Evolutionary conservation across 2,888 invertebrate genomes (phyloP), one percentile per base, ranked within the genome.

Genomic region (Emesis russula): DNA sequence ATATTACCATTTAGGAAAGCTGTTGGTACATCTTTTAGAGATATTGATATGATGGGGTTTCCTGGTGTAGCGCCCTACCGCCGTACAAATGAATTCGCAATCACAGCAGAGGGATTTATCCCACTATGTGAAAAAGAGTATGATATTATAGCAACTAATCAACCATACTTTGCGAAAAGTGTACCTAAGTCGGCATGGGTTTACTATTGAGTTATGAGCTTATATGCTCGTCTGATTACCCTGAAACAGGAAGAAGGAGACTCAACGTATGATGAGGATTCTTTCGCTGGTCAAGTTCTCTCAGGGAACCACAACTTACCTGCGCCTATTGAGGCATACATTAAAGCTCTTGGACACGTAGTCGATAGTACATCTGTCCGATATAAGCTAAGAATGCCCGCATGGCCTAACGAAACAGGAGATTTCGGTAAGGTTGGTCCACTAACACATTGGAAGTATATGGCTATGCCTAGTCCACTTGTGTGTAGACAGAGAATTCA

Each of bases 1-100:
- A 88, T 58, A 13, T 81, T 15, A 11, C 91, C 88, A 85, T 89
- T 89, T 48, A 81, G 66, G 36, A 83, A 83, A 2, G 83, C 87
- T 1, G 87, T 83, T 13, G 25, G 36, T 41, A 84, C 41, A 41
- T 41, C 41, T 9, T n/a, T n/a, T n/a, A n/a, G n/a, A n/a, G n/a
- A n/a, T n/a, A n/a, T n/a, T n/a, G n/a, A n/a, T n/a, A n/a, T n/a
- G n/a, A n/a, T n/a, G n/a, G n/a, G n/a, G n/a, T n/a, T n/a, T n/a
- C n/a, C n/a, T n/a, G n/a, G n/a, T n/a, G n/a, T n/a, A n/a, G n/a
- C n/a, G n/a, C n/a, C n/a, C n/a, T n/a, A n/a, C n/a, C n/a, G n/a
- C n/a, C n/a, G n/a, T n/a, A n/a, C n/a, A n/a, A n/a, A n/a, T n/a
- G n/a, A n/a, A n/a, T n/a, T n/a, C n/a, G n/a, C n/a, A n/a, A n/a